Base-by-base conservation (phyloP, 1,140 invertebrate genomes). In the Glossosoma conforme region DNA sequence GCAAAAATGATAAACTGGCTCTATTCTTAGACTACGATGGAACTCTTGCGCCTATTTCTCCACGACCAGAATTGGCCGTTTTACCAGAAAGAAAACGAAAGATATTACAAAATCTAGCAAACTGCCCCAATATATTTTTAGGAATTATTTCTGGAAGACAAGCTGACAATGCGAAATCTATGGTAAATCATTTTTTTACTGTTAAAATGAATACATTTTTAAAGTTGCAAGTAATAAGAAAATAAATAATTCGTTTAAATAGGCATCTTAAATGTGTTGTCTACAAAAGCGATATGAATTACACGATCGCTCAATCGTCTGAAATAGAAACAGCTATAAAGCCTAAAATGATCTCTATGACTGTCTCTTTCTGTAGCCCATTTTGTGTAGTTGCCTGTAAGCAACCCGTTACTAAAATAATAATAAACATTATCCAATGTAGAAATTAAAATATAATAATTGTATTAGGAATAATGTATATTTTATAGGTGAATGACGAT, bases 1-100 rank as follows among this genome's bases (percentile, higher is more conserved):
- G 87, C 45, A 82, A 87, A 50, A 85, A 84, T 17, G 82, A 89
- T 58, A 92, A 91, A 66, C 66, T 93, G 56, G 89, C 88, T 0
- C 70, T 94, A 1, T 69, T 93, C 1, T 67, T 93, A 52, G 91
- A 94, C 70, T 94, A 93, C 65, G 91, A 94, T 62, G 91, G 91
- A 13, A 94, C 91, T 1, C 65, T 93, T 44, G 87, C 90, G 0
- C 89, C 90, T 0, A 87, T 94, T 59, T 88, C 88, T 0, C 85
- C 87, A 0, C 90, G 92, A 72, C 91, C 90, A 1, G 89, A 94
- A 70, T 68, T 93, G 22, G 91, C 91, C 15, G 83, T 84, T 3
- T 72, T 93, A 14, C 89, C 91, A 0, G 64, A 80, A 2, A 89
- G 93, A 67, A 92, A 91, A 2, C 90, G 88, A 60, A 82, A 86